Base-by-base conservation (phyloP, 1,140 invertebrate species). In the Meloidogyne hapla region DNA sequence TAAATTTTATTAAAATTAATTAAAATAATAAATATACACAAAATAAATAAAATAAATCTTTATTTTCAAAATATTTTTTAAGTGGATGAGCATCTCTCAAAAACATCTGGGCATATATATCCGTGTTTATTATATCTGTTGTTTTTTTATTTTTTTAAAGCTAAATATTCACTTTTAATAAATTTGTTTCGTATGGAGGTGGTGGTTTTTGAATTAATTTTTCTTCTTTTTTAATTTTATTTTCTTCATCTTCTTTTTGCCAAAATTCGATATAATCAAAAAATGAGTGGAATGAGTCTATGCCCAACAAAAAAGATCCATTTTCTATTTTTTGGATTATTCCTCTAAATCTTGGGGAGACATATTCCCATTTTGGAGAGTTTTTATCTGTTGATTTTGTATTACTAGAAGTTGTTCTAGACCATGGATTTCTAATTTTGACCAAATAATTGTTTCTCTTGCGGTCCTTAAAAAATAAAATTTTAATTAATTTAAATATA, bases 291-390 rank as follows among this genome's bases (percentile, higher is more conserved):
- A 56, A 56, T 56, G 48, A 56, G 18, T 56, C 48, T n/a, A 56
- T n/a, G 18, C 18, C 48, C n/a, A 56, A 56, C 8, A 56, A n/a
- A n/a, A 56, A 56, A 1, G 48, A 56, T 6, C 48, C 48, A 56
- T 56, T 56, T n/a, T 56, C 48, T 2, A 56, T 56, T 56, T 56
- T 56, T 56, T 56, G 48, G 0, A 56, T n/a, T n/a, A 56, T 56
- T 56, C 48, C 48, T n/a, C 48, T 15, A 56, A 56, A 56, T n/a
- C 48, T 56, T 56, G 48, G 48, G 1, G 48, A 56, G n/a, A 56
- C 48, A n/a, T 56, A 56, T 56, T 56, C 48, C 48, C 48, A 56
- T 56, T 56, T 56, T 56, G 48, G 48, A 56, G 48, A 56, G 6
- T 56, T 56, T 56, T 56, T 56, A n/a, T 56, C n/a, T 6, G n/a